Conservation (phyloP, 1,140 invertebrate species). For the Drosophila sulfurigaster region DNA sequence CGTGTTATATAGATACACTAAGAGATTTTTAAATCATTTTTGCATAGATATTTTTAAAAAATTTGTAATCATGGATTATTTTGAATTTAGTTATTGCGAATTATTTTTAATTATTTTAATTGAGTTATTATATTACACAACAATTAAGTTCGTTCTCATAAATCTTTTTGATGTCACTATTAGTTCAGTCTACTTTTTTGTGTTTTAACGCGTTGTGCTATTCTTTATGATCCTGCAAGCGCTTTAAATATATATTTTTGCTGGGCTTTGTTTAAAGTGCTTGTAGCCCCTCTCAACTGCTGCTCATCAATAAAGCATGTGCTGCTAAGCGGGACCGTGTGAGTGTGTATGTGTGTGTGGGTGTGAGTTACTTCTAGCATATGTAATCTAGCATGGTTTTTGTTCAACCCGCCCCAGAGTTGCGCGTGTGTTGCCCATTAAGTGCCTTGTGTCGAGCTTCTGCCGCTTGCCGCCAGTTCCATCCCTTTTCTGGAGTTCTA, state of each 20-base stretch:
- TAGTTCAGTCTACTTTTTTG: background rate
- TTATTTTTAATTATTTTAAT: too few relatives aligned
- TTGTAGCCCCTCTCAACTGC: background rate
- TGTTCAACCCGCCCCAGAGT: conserved; percentile 16
- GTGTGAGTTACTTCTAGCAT: conserved; percentile 27
- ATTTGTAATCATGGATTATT: too few relatives aligned
- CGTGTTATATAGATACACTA: background rate
- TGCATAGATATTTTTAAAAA: too few relatives aligned
- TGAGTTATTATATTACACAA: too few relatives aligned
- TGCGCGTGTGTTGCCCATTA: conserved; percentile 46
- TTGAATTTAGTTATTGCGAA: too few relatives aligned
- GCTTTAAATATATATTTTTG: conserved; percentile 9
- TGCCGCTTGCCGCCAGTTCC: conserved; percentile 24
- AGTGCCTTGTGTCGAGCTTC: conserved; percentile 43
- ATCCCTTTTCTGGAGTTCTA: background rate
- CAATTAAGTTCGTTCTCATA: background rate
- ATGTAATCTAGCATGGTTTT: conserved; percentile 44
- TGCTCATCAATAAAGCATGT: conserved; percentile 72
- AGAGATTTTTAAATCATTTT: too few relatives aligned
- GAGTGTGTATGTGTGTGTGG: conserved; percentile 10
- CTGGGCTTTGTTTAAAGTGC: conserved; percentile 1
- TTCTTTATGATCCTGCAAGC: background rate
- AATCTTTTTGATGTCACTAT: background rate
- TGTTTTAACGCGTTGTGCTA: background rate
- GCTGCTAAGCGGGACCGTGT: conserved; percentile 17